Percentiles rank a stretch among this genome's conserved stretches.
These are phyloP conservation scores for Homarus gammarus DNA, from an alignment of 2,888 invertebrate genomes.

Conservation along the genomic window DNA sequence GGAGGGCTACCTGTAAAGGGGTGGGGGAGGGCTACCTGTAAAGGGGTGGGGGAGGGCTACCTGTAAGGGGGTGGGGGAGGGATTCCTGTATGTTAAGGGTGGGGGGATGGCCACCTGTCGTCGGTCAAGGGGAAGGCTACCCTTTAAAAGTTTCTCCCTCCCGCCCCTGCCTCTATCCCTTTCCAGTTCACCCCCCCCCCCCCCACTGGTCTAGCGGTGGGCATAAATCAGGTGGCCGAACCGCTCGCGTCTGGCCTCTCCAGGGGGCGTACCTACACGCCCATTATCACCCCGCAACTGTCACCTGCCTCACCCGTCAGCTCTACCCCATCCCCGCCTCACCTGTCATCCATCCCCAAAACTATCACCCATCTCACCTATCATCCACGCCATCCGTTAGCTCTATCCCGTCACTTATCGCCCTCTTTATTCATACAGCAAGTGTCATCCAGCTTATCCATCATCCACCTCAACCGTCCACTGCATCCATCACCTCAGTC, in stretches of 20 bases:
- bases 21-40: too few species aligned
- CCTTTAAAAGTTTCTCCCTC: too few species aligned
- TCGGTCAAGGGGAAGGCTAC: too few species aligned
- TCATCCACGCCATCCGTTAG: not conserved
- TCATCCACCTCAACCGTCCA: too few species aligned
- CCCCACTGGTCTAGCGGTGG: not conserved
- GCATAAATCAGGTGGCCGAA: conserved; percentile 40
- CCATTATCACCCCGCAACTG: conserved; percentile 45
- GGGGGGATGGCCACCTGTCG: too few species aligned
- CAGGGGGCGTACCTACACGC: conserved; percentile 50
- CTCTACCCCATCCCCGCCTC: not conserved
- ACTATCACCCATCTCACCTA: not conserved
- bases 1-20: too few species aligned
- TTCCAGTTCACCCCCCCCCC: not conserved
- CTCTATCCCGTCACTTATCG: not conserved
- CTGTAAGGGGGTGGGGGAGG: too few species aligned
- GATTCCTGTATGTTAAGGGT: too few species aligned
- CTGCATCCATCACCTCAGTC: not conserved
- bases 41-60: too few species aligned
- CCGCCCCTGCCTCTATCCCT: not conserved
- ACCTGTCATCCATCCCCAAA: conserved; percentile 13
- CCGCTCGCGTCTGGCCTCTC: conserved; percentile 32
- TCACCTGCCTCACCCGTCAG: conserved; percentile 37
- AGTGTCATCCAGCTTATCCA: too few species aligned
- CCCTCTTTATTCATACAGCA: not conserved